Percentiles rank a stretch among this genome's conserved stretches.
phyloP scores from a whole-genome alignment of 2,113 vertebrate genomes.

The Helogale parvula region DNA sequence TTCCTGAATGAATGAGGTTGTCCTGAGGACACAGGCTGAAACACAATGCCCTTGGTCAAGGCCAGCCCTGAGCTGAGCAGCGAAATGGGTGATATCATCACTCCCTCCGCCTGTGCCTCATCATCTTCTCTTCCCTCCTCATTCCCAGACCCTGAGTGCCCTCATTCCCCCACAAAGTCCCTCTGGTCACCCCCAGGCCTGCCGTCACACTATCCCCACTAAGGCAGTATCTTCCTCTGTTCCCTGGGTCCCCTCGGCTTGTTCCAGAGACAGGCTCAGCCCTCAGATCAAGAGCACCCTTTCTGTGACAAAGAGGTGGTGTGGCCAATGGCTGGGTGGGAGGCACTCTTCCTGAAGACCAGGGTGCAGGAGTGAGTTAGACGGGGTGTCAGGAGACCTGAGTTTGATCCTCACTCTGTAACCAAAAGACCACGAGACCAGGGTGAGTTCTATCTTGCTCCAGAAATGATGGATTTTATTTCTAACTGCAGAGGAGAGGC shows the following conservation, averaged over 20 bases:
- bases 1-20: neutral
- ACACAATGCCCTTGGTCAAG: neutral
- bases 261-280: neutral
- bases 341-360: neutral
- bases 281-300: neutral
- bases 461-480: neutral
- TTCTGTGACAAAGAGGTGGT: neutral
- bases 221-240: accelerated
- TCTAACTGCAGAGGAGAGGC: neutral
- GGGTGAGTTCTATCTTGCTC: neutral
- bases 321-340: accelerated
- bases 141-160: neutral
- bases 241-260: neutral
- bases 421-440: neutral
- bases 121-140: neutral
- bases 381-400: too few relatives aligned
- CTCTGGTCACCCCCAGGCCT: neutral
- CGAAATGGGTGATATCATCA: neutral
- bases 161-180: neutral
- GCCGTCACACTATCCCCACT: neutral
- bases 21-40: neutral
- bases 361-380: accelerated
- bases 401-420: neutral
- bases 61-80: neutral
- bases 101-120: neutral